Evolutionary conservation across 2,888 invertebrate species (phyloP).

Genomic region (Eilema griseolum): DNA sequence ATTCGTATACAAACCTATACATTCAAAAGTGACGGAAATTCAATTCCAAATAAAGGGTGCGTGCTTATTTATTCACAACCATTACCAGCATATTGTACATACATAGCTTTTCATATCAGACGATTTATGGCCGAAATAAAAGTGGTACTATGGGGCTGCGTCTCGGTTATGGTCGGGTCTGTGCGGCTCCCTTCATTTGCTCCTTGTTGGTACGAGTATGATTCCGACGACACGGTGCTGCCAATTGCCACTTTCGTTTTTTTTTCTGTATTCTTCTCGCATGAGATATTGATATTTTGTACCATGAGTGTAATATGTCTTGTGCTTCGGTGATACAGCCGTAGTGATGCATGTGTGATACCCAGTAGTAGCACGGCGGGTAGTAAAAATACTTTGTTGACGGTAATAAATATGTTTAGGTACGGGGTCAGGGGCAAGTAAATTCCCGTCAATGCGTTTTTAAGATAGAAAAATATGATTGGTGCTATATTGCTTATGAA

Average conservation of each 20-base stretch:
- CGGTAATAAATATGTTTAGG: no score
- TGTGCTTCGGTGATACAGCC: not conserved
- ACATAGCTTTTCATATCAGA: conserved; percentile 47
- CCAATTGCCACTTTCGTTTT: conserved; percentile 42
- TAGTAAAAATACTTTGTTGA: no score
- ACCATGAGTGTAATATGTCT: not conserved
- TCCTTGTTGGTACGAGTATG: conserved; percentile 41
- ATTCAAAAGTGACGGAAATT: conserved; percentile 9
- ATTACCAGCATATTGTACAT: conserved; percentile 48
- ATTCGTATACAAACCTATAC: not conserved
- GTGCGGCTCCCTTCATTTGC: conserved; percentile 39
- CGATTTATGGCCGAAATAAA: conserved; percentile 49
- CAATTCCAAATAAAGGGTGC: conserved; percentile 26
- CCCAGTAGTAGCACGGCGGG: no score
- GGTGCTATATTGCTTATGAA: no score
- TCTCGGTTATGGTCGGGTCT: conserved; percentile 17
- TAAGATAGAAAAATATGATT: no score
- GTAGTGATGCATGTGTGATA: no score
- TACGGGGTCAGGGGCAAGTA: no score
- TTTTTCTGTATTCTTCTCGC: conserved; percentile 55
- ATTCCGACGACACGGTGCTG: conserved; percentile 42
- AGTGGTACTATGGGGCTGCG: conserved; percentile 32
- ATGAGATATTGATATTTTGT: conserved; percentile 33
- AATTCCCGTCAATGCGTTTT: no score
- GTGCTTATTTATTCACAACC: conserved; percentile 43